Conservation (phyloP, 64 coral and sea anemone species). For the Dendronephthya gigantea region DNA sequence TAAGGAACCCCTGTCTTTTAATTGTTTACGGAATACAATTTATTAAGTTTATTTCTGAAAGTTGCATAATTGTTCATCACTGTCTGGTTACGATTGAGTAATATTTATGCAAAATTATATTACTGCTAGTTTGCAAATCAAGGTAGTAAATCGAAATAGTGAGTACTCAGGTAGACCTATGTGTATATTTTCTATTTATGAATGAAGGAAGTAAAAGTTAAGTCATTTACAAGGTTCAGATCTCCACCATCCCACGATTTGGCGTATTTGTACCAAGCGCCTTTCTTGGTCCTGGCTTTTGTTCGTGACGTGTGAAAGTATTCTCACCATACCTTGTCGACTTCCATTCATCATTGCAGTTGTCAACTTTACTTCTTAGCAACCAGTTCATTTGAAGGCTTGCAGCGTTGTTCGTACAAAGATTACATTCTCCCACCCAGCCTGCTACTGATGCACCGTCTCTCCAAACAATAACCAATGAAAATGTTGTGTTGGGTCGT, state of each 20-base stretch:
- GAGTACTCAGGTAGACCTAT: too few relatives aligned
- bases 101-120: too few relatives aligned
- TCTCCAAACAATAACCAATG: constrained; percentile 75
- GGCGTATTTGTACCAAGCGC: constrained; percentile 46
- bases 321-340: constrained; percentile 59
- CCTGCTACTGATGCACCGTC: constrained; percentile 68
- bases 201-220: too few relatives aligned
- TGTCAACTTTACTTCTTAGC: constrained; percentile 44
- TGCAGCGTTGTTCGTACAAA: constrained; percentile 74
- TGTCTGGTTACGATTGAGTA: too few relatives aligned
- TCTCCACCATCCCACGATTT: constrained; percentile 48
- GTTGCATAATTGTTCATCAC: too few relatives aligned
- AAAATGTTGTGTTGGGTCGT: constrained; percentile 61
- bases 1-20: too few relatives aligned
- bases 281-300: constrained; percentile 55
- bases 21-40: too few relatives aligned
- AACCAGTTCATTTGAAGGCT: constrained; percentile 67
- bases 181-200: too few relatives aligned
- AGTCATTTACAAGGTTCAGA: too few relatives aligned
- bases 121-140: too few relatives aligned
- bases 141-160: too few relatives aligned
- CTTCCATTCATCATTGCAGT: constrained; percentile 59
- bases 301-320: constrained; percentile 75
- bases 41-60: too few relatives aligned
- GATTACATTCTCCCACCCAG: constrained; percentile 86